phyloP scores from a whole-genome alignment of 2,888 invertebrate species.

The Lasius fuliginosus region DNA sequence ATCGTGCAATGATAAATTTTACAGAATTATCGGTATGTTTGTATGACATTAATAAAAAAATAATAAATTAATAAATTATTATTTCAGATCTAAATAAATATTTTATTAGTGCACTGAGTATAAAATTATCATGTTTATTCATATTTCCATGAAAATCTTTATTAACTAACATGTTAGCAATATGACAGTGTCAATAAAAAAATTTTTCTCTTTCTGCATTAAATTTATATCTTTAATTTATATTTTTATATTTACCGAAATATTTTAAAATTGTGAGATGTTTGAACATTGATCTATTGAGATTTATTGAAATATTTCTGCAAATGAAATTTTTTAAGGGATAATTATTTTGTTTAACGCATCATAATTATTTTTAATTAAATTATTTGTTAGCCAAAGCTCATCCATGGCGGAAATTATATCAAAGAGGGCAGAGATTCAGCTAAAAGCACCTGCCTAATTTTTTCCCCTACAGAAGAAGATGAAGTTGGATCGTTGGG shows the following conservation, averaged over 20 bases:
- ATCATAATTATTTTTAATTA: constrained; percentile 58
- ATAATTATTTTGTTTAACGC: not conserved
- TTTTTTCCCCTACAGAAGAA: constrained; percentile 94
- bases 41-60: constrained; percentile 8
- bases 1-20: not conserved
- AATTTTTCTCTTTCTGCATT: not conserved
- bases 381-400: constrained; percentile 89
- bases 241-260: not conserved
- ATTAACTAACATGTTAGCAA: constrained; percentile 2
- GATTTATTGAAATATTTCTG: not conserved
- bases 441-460: constrained; percentile 92
- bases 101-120: not conserved
- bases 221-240: not conserved
- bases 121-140: not conserved
- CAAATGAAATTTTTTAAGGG: not conserved
- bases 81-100: not conserved
- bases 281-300: not conserved
- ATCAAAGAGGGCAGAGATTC: constrained; percentile 93
- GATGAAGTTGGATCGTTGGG: constrained; percentile 96
- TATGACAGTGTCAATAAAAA: not conserved
- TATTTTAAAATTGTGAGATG: not conserved
- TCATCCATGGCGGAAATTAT: constrained; percentile 94
- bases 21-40: not conserved
- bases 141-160: not conserved
- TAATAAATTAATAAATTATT: not conserved